Evolutionary conservation across 2,888 invertebrate species (phyloP).

Genomic region (Caenorhabditis wallacei): DNA sequence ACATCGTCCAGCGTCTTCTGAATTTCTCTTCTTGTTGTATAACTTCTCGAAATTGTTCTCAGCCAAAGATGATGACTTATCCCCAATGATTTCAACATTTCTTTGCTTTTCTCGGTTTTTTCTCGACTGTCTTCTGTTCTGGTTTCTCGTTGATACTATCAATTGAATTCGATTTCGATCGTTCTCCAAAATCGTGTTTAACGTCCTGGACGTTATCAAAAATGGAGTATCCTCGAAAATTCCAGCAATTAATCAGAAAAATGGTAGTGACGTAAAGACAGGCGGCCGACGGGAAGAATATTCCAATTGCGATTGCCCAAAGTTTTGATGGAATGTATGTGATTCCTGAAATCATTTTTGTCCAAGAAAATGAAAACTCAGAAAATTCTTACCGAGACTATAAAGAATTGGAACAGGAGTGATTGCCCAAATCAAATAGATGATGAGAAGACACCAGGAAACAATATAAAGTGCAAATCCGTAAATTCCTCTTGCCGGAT

Average conservation of each 20-base stretch:
- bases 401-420: constrained; percentile 89
- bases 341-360: constrained; percentile 66
- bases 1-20: constrained; percentile 48
- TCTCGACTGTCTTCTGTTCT: not conserved
- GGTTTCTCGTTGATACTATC: constrained; percentile 25
- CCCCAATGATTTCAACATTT: constrained; percentile 31
- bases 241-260: constrained; percentile 74
- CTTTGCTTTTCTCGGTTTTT: constrained; percentile 16
- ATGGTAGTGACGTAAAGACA: constrained; percentile 71
- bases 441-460: constrained; percentile 82
- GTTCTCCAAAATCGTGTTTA: constrained; percentile 71
- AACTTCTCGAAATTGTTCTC: constrained; percentile 1
- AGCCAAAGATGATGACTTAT: not conserved
- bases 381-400: constrained; percentile 85
- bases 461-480: constrained; percentile 73
- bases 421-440: constrained; percentile 92
- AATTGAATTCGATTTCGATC: constrained; percentile 30
- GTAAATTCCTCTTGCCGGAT: constrained; percentile 75
- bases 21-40: constrained; percentile 44
- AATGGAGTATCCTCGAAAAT: constrained; percentile 74
- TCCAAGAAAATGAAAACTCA: not conserved
- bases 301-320: constrained; percentile 79
- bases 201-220: constrained; percentile 74
- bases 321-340: constrained; percentile 81
- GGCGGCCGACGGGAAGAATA: constrained; percentile 66